Conservation (phyloP, 1,140 invertebrate species). For the Plodia interpunctella region DNA sequence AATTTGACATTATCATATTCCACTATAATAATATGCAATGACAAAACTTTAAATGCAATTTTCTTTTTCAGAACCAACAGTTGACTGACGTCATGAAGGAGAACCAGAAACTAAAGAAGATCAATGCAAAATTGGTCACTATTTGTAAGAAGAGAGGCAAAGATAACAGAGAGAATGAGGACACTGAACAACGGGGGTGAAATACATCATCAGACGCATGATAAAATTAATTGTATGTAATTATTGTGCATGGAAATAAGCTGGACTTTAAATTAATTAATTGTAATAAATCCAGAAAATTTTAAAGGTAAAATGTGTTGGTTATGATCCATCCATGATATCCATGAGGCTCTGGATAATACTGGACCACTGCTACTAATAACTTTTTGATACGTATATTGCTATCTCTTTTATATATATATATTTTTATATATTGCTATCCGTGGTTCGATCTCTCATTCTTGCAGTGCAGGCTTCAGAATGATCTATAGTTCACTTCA, state of each 20-base stretch:
- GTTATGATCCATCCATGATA: no score
- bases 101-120: slow-evolving; percentile 63
- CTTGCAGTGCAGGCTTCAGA: no score
- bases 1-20: no score
- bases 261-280: not conserved
- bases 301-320: not conserved
- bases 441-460: no score
- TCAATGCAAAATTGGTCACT: slow-evolving; percentile 51
- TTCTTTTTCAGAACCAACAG: slow-evolving; percentile 58
- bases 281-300: not conserved
- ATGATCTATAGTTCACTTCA: no score
- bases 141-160: slow-evolving; percentile 63
- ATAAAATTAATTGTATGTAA: not conserved
- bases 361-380: no score
- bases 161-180: slow-evolving; percentile 52
- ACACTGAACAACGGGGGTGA: slow-evolving; percentile 28
- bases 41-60: no score
- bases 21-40: no score
- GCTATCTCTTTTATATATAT: no score
- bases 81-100: slow-evolving; percentile 61
- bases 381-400: no score
- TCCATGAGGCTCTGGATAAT: no score
- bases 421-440: no score
- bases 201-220: not conserved
- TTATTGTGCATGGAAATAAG: not conserved